Evolutionary conservation across 1,140 invertebrate species (phyloP).

Genomic region (Caenorhabditis tropicalis): DNA sequence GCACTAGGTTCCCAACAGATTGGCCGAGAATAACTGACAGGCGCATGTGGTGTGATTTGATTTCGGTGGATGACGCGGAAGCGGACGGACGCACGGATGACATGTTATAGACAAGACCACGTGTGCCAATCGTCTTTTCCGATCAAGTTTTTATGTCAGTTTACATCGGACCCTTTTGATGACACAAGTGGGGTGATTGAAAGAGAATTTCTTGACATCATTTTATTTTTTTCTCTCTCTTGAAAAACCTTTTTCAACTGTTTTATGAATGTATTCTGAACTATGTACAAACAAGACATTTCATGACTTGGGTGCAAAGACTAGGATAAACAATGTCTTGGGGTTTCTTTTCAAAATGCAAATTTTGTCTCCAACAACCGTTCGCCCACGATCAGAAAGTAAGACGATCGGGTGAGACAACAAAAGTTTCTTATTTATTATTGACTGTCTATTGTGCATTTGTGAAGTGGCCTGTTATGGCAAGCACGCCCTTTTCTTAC

Average conservation of each 20-base stretch:
- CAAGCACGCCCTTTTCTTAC: conserved; percentile 31
- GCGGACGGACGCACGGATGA: conserved; percentile 3
- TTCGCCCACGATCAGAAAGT: background rate
- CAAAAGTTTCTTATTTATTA: conserved; percentile 36
- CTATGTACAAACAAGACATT: background rate
- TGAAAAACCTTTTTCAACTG: too few relatives aligned
- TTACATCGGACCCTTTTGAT: conserved; percentile 22
- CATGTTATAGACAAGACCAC: conserved; percentile 28
- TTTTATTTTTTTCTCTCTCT: too few relatives aligned
- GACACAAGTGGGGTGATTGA: background rate
- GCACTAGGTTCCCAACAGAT: background rate
- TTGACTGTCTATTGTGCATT: conserved; percentile 38
- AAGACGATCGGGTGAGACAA: background rate
- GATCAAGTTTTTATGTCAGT: conserved; percentile 20
- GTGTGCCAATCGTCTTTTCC: background rate
- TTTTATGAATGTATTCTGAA: background rate
- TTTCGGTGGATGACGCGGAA: conserved; percentile 9
- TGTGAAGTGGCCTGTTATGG: conserved; percentile 13
- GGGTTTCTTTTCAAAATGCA: background rate
- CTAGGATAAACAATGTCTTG: background rate
- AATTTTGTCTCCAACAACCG: conserved; percentile 11
- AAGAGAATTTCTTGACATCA: too few relatives aligned
- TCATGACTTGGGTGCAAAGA: conserved; percentile 32
- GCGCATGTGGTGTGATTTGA: conserved; percentile 31
- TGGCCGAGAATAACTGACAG: background rate